Evolutionary conservation across 2,797 vertebrate genomes (phyloP).

Genomic region (Gymnopithys bicolor): DNA sequence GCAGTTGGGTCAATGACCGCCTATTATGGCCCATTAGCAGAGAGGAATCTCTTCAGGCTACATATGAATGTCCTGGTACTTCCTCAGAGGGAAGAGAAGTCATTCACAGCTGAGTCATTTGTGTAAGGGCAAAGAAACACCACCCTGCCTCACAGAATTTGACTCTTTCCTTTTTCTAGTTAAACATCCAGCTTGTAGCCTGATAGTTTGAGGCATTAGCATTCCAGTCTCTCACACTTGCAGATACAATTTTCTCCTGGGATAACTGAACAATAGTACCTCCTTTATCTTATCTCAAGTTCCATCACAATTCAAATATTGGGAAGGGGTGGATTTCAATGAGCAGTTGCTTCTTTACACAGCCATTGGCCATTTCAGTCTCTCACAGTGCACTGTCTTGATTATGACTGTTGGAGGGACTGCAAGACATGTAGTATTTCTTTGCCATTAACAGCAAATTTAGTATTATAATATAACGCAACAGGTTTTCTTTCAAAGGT

Average conservation of each 20-base stretch:
- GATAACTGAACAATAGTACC: background rate
- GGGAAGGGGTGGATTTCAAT: background rate
- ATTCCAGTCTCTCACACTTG: background rate
- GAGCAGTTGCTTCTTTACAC: background rate
- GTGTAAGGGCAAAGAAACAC: background rate
- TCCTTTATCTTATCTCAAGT: background rate
- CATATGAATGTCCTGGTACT: background rate
- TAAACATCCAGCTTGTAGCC: background rate
- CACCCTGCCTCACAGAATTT: background rate
- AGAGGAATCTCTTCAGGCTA: background rate
- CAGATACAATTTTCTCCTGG: background rate
- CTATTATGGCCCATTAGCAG: background rate
- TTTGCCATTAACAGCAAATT: background rate
- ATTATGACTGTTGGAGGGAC: background rate
- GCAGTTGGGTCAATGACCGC: background rate
- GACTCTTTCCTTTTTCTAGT: background rate
- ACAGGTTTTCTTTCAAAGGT: background rate
- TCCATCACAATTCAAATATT: background rate
- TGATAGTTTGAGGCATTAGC: background rate
- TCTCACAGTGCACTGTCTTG: background rate
- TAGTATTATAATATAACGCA: background rate
- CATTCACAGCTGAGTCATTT: background rate
- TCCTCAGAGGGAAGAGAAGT: background rate
- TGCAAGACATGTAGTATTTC: background rate
- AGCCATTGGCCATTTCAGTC: background rate